A percentile compares a stretch with the other conserved stretches of the same genome.
Evolutionary conservation across 2,113 vertebrate genomes (phyloP).

Genomic region (Hyperopisus bebe): DNA sequence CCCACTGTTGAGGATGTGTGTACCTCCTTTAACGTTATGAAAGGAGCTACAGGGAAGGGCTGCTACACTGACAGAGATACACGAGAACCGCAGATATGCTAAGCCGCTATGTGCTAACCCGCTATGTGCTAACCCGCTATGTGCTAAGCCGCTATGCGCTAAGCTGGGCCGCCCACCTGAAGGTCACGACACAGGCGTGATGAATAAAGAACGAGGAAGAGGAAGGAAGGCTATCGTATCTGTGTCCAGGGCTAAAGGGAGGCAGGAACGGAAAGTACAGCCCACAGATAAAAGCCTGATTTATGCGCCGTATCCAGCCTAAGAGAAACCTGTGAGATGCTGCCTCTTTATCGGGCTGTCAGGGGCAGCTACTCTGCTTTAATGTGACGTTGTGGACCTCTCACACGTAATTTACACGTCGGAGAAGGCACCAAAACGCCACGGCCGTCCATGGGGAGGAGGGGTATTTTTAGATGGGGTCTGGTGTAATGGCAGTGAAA

Average conservation of each 20-base stretch:
- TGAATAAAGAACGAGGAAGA: not conserved
- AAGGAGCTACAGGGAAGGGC: not conserved
- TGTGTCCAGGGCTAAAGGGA: not conserved
- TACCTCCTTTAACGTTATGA: not conserved
- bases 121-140: not conserved
- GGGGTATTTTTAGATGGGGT: not conserved
- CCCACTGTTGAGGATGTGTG: not conserved
- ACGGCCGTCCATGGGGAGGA: not conserved
- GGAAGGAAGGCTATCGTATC: not conserved
- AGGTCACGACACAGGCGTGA: not conserved
- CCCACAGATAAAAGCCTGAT: not conserved
- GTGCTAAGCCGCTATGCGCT: not conserved
- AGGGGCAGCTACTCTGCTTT: not conserved
- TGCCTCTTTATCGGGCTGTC: not conserved
- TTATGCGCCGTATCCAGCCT: not conserved
- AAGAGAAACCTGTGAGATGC: not conserved
- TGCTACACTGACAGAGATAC: not conserved
- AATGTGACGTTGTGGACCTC: not conserved
- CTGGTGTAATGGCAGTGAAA: not conserved
- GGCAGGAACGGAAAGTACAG: not conserved
- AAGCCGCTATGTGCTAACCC: not conserved
- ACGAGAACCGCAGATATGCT: not conserved
- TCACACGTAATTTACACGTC: not conserved
- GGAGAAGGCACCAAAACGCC: not conserved
- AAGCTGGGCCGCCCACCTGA: not conserved